Evolutionary conservation across 2,797 vertebrate species (phyloP), one percentile per base, ranked within the genome.

Genomic region (Halcyon smyrnensis): DNA sequence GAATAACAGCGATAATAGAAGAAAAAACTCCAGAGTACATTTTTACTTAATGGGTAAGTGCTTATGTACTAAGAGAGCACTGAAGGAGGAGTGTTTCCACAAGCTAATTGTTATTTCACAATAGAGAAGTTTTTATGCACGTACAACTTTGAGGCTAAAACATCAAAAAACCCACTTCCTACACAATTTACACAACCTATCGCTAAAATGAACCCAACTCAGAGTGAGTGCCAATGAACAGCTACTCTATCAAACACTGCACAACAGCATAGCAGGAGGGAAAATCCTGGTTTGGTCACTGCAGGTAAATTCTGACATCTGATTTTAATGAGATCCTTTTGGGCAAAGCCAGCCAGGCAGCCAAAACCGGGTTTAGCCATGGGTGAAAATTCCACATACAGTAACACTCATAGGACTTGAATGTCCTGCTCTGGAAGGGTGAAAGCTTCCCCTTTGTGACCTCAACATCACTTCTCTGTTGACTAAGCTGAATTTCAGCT

Each of bases 401-500:
- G 23, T 23, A 50, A 85, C 28, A 69, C 74, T 81, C 88, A 86
- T 2, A 51, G 46, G 56, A 59, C 62, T 34, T 89, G 75, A 90
- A 92, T 57, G 68, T 82, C 82, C 63, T 89, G 53, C 60, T 0
- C 0, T 63, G 43, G 34, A 82, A 67, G 48, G 68, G 65, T 80
- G 81, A 95, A 89, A 93, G 18, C 12, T 87, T 89, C 51, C 50
- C 28, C 65, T 34, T 37, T 78, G 53, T 93, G 90, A 94, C 84
- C 75, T 90, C 86, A 70, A 6, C 25, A 57, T 93, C 78, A 89
- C 37, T 89, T 21, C 53, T 92, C 43, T 83, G 50, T 87, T 92
- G 86, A 92, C 59, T 80, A 79, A 91, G 64, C 77, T 56, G 62
- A 90, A 92, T 81, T 92, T 89, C 90, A 92, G 30, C 86, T 89